Evolutionary conservation across 2,888 invertebrate genomes (phyloP).

Genomic region (Amiota communis): DNA sequence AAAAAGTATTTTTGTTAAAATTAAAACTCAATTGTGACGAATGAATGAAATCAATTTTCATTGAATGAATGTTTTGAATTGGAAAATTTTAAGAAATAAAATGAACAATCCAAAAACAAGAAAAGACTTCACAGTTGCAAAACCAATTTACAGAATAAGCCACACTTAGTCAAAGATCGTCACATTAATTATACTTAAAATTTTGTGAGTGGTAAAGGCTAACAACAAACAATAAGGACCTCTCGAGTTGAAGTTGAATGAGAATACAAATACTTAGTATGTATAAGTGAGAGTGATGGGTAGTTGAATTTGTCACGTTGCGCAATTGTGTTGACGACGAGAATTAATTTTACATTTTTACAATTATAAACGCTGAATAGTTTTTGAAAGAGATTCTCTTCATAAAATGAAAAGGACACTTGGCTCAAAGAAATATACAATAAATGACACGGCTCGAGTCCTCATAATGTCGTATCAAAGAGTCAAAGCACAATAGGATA

Average conservation of each 20-base stretch:
- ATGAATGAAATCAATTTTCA: slow-evolving; percentile 24
- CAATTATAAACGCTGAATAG: slow-evolving; percentile 18
- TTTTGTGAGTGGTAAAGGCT: slow-evolving; percentile 12
- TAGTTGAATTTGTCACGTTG: slow-evolving; percentile 46
- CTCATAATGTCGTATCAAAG: slow-evolving; percentile 19
- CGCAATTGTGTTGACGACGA: slow-evolving; percentile 42
- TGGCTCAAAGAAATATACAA: neutral
- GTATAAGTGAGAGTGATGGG: neutral
- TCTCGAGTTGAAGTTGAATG: neutral
- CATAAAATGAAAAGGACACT: slow-evolving; percentile 22
- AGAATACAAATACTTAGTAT: too few relatives aligned
- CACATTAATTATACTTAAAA: slow-evolving; percentile 52
- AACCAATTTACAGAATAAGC: slow-evolving; percentile 36
- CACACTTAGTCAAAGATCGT: slow-evolving; percentile 49
- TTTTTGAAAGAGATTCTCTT: slow-evolving; percentile 34
- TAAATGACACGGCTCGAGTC: slow-evolving; percentile 3
- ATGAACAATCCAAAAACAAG: slow-evolving; percentile 9
- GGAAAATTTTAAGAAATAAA: slow-evolving; percentile 37
- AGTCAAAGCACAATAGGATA: slow-evolving; percentile 34
- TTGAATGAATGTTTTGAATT: slow-evolving; percentile 43
- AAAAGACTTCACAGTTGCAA: slow-evolving; percentile 23
- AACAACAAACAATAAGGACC: slow-evolving; percentile 19
- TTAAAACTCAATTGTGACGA: slow-evolving; percentile 22
- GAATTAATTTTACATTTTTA: neutral
- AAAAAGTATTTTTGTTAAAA: slow-evolving; percentile 19